Base-by-base conservation (phyloP, 2,888 invertebrate genomes). In the Chelonus formosanus region DNA sequence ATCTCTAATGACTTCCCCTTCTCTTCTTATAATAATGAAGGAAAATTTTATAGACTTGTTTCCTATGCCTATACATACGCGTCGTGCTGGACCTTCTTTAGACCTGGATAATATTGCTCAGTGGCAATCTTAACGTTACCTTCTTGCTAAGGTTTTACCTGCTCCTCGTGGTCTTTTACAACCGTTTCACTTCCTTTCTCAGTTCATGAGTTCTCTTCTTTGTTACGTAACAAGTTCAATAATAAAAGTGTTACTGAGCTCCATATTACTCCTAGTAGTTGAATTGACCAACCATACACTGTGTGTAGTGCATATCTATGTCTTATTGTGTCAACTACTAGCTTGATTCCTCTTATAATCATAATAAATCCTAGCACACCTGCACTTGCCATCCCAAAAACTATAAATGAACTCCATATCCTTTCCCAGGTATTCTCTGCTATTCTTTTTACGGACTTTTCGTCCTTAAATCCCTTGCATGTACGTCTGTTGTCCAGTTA, bases 381-480 rank as follows among this genome's bases (percentile, higher is more conserved):
- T 3, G 57, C 56, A 36, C 53, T 61, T 5, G 48, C 3, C 0
- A 58, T 63, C 4, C 67, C 70, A 10, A 70, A 67, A 2, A 20
- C 20, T 2, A 20, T 20, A 20, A 20, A 20, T 2, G 20, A 20
- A 2, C 20, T 20, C 2, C 67, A 67, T 3, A 59, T 34, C 34
- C 55, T 43, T 0, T 45, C 3, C 5, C 57, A 53, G 0, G 70
- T 35, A 1, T 10, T 10, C 6, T 69, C 59, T 3, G 70, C 66
- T 3, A 73, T 66, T 7, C 63, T 56, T 0, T 68, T 4, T 20
- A 55, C 4, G 0, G 45, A 3, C 1, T 65, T 36, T 10, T 65
- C 61, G 4, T 65, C 56, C 3, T n/a, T n/a, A 65, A 34, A 35
- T n/a, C 3, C 54, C 54, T 34, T 32, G 20, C 20, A 6, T 45